phyloP scores from a whole-genome alignment of 2,113 vertebrate species.

The Tor tambroides region DNA sequence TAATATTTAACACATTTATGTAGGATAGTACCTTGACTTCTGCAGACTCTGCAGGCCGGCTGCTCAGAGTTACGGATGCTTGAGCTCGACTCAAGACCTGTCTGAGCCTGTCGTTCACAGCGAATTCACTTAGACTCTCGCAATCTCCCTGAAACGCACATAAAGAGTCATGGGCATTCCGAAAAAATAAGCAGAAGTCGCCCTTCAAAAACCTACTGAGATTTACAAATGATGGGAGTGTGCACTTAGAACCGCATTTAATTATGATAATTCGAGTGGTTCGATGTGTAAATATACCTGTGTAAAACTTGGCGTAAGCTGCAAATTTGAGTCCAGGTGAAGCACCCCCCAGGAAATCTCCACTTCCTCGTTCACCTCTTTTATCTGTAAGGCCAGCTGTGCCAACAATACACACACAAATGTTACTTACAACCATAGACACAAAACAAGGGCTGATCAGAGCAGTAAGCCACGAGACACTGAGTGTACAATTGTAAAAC shows the following conservation, averaged over 20 bases:
- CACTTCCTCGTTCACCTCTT: constrained; percentile 80
- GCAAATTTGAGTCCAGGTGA: constrained; percentile 67
- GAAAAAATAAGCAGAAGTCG: not conserved
- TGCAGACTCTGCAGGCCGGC: constrained; percentile 74
- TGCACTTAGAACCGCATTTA: not conserved
- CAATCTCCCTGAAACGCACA: constrained; percentile 61
- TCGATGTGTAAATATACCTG: constrained; percentile 66
- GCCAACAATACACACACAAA: constrained; percentile 41
- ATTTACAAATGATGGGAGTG: not conserved
- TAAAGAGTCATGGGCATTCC: not conserved
- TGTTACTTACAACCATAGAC: not conserved
- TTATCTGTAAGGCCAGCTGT: constrained; percentile 87
- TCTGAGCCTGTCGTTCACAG: constrained; percentile 76
- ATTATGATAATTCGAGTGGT: not conserved
- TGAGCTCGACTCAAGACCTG: constrained; percentile 77
- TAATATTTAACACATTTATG: not conserved
- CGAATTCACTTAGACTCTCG: constrained; percentile 62
- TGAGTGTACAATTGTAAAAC: not conserved
- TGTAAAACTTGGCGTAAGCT: constrained; percentile 62
- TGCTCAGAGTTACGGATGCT: constrained; percentile 84
- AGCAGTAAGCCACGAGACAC: not conserved
- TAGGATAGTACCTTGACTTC: constrained; percentile 78
- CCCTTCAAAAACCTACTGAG: not conserved
- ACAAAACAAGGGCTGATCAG: no score
- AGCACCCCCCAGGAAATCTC: constrained; percentile 81